Evolutionary conservation across 2,797 vertebrate genomes (phyloP).

Genomic region (Argyrosomus regius): DNA sequence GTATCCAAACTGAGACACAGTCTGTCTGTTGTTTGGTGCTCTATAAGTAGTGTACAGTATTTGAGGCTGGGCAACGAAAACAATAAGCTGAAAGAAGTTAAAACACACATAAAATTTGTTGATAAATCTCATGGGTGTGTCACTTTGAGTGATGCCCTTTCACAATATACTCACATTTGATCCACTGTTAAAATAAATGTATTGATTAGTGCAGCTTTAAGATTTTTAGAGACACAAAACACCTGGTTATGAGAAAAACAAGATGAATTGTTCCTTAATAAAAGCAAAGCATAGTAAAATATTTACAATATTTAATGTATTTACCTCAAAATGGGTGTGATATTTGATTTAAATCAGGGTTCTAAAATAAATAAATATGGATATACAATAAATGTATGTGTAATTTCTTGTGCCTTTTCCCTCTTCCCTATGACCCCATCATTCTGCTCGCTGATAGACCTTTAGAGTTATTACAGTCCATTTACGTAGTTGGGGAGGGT

Average conservation of each 20-base stretch:
- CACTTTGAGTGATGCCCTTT: too few species aligned
- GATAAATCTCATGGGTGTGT: neutral
- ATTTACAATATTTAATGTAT: neutral
- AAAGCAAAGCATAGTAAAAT: neutral
- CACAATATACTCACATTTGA: neutral
- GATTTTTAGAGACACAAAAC: neutral
- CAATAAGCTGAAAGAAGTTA: neutral
- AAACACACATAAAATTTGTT: neutral
- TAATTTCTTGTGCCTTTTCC: neutral
- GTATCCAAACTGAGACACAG: too few species aligned
- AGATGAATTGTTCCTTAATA: neutral
- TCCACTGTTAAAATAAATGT: neutral
- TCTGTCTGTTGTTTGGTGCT: too few species aligned
- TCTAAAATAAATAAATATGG: neutral
- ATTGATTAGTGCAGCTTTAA: neutral
- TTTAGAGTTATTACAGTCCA: neutral
- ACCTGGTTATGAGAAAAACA: neutral
- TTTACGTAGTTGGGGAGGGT: neutral
- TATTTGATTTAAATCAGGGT: neutral
- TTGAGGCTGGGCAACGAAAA: neutral
- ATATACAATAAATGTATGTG: neutral
- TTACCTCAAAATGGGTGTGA: neutral
- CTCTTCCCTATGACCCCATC: neutral
- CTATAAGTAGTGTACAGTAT: too few species aligned
- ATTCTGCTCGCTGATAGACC: neutral